phyloP scores from a whole-genome alignment of 1,140 invertebrate species.

The Brachionus rubens region DNA sequence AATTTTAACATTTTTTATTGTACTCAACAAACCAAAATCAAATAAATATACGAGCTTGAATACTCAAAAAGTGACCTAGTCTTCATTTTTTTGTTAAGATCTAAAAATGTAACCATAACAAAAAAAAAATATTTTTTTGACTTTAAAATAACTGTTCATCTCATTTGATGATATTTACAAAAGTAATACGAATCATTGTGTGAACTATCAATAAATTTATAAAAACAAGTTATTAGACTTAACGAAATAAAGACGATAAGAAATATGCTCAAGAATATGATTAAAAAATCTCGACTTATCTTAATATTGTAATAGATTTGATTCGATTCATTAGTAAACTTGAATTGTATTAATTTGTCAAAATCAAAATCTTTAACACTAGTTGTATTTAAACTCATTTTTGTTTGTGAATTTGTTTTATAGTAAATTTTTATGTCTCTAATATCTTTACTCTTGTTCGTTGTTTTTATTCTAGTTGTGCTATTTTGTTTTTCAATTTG shows the following conservation, averaged over 20 bases:
- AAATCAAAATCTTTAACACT: background rate
- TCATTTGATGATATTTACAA: slow-evolving; percentile 30
- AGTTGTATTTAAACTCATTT: background rate
- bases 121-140: too few species aligned
- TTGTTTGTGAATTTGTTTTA: background rate
- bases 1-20: too few species aligned
- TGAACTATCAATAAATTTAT: slow-evolving; percentile 21
- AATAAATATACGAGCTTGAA: too few species aligned
- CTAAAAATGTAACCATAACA: too few species aligned
- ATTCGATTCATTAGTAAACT: background rate
- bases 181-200: slow-evolving; percentile 26
- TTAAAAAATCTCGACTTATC: slow-evolving; percentile 5
- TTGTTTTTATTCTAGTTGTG: background rate
- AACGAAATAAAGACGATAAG: slow-evolving; percentile 9
- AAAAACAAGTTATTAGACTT: slow-evolving; percentile 22
- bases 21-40: too few species aligned
- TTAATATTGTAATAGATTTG: slow-evolving; percentile 3
- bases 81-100: too few species aligned
- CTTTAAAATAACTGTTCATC: background rate
- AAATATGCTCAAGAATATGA: slow-evolving; percentile 6
- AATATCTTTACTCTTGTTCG: background rate
- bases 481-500: too few species aligned
- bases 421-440: slow-evolving; percentile 31
- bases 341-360: background rate
- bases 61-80: too few species aligned